These are phyloP conservation scores for Scylla paramamosain DNA, from an alignment of 1,140 invertebrate species.

Conservation along the genomic window DNA sequence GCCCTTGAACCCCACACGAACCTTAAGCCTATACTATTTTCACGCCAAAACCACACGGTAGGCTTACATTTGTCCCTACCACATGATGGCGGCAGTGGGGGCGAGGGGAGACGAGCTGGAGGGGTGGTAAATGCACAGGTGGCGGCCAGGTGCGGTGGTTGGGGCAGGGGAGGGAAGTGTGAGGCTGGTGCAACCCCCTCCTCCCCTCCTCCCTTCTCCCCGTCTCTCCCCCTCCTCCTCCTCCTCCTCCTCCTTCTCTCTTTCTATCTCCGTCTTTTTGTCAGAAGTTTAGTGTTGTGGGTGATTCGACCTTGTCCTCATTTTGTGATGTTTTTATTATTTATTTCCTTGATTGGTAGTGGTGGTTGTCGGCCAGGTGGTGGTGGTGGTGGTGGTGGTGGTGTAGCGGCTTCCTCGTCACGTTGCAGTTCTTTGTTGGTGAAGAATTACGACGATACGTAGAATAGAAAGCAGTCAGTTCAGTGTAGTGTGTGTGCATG, in stretches of 20 bases:
- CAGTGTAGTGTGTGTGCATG: no score
- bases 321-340: neutral
- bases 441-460: neutral
- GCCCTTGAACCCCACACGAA: neutral
- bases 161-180: neutral
- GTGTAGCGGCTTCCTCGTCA: neutral
- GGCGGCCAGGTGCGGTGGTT: neutral
- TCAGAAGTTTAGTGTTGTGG: neutral
- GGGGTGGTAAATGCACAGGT: neutral
- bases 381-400: neutral
- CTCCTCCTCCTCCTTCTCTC: neutral
- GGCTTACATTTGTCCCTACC: neutral
- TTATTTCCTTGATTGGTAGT: neutral
- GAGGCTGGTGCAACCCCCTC: conserved; percentile 2
- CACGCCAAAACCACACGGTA: neutral
- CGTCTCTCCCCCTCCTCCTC: neutral
- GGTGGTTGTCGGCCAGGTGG: no score
- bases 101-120: neutral
- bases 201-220: neutral
- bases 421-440: neutral
- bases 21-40: neutral
- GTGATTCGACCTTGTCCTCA: neutral
- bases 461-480: no score
- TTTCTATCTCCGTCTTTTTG: neutral
- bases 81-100: neutral